Evolutionary conservation across 2,888 invertebrate genomes (phyloP), one percentile per base, ranked within the genome.

Genomic region (Ischnura elegans): DNA sequence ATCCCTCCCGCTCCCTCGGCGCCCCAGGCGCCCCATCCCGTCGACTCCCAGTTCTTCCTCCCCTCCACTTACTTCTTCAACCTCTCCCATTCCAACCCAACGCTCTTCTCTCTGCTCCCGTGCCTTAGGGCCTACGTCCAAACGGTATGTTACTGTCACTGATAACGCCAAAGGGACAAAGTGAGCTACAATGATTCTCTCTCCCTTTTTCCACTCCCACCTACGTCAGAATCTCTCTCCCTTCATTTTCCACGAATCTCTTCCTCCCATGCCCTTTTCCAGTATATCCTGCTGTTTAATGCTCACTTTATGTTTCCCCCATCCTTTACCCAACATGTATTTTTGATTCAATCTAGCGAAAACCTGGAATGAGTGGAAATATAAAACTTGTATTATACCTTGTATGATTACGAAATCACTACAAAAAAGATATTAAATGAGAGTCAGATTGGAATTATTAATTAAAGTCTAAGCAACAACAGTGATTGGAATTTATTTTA

Each of bases 111-210:
- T 6, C 25, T 43, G 36, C 36, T 61, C 36, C 61, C 29, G 61
- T 42, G 55, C 90, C 90, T 61, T 42, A 66, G 87, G 90, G 61
- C 43, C 90, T 61, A 42, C 61, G 90, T 90, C 90, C 61, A 43
- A 90, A 55, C 90, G 61, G 90, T 90, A 90, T 90, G 90, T 90
- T 90, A 90, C 90, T 90, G 90, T 90, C 90, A 90, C 90, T 43
- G 90, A 90, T 90, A 90, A 90, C 61, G 61, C 90, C 61, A 90
- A 90, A 90, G 90, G 90, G 90, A 61, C 90, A 90, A 90, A 90
- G 90, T 90, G 90, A 90, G 90, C 61, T 90, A 90, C 90, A 61
- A 90, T 55, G 90, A 90, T 90, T 90, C 61, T 36, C 90, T 90
- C 90, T 10, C 29, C 25, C 55, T 90, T 51, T 87, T 43, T n/a